Evolutionary conservation across 2,888 invertebrate species (phyloP).

Genomic region (Agonopterix heracliana): DNA sequence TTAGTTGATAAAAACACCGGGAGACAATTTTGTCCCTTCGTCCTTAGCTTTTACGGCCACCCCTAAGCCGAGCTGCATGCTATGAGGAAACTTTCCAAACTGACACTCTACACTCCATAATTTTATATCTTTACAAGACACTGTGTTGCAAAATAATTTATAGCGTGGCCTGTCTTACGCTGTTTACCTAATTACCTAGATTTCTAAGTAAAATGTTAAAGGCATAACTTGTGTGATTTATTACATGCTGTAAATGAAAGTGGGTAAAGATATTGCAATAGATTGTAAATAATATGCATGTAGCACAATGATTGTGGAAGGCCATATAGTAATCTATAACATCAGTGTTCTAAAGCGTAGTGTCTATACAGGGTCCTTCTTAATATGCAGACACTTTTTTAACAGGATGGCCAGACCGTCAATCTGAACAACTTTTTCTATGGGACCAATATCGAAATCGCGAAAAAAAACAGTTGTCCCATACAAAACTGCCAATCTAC

Average conservation of each 20-base stretch:
- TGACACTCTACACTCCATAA: conserved; percentile 19
- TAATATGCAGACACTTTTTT: too few species aligned
- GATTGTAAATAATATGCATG: too few species aligned
- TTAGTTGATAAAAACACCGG: conserved; percentile 51
- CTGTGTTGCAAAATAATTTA: background rate
- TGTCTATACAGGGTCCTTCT: too few species aligned
- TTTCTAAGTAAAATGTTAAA: background rate
- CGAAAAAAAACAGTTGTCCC: too few species aligned
- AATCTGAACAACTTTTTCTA: too few species aligned
- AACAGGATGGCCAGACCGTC: too few species aligned
- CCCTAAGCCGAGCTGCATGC: conserved; percentile 21
- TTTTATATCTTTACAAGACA: background rate
- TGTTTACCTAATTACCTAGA: background rate
- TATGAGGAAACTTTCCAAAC: conserved; percentile 22
- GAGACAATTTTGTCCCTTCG: conserved; percentile 35
- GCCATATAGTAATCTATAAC: too few species aligned
- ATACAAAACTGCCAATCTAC: too few species aligned
- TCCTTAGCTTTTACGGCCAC: conserved; percentile 32
- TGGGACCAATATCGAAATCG: too few species aligned
- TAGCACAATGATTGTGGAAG: too few species aligned
- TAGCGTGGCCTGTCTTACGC: background rate
- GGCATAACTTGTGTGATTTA: background rate
- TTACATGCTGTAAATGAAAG: background rate
- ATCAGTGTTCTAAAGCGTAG: too few species aligned
- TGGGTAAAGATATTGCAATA: too few species aligned